phyloP scores from a whole-genome alignment of 1,140 invertebrate genomes.

The Sitodiplosis mosellana region DNA sequence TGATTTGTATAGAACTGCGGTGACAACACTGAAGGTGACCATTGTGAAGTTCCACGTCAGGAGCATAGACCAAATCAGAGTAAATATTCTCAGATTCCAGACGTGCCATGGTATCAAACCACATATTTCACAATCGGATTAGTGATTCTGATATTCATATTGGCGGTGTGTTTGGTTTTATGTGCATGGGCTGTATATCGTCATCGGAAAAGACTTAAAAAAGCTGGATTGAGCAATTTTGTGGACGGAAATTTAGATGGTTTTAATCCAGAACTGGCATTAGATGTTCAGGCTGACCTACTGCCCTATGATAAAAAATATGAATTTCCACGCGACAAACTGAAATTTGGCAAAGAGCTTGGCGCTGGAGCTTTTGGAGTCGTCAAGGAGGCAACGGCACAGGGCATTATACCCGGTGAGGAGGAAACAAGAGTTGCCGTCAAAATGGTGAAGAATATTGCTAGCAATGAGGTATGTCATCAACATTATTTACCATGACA shows the following conservation, averaged over 20 bases:
- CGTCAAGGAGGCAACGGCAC: constrained; percentile 72
- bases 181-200: too few species aligned
- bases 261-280: constrained; percentile 70
- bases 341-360: constrained; percentile 64
- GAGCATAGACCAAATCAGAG: too few species aligned
- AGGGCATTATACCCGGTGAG: constrained; percentile 54
- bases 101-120: too few species aligned
- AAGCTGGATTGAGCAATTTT: too few species aligned
- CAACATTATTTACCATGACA: too few species aligned
- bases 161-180: too few species aligned
- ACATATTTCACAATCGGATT: too few species aligned
- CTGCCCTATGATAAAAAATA: constrained; percentile 78
- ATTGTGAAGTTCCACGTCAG: too few species aligned
- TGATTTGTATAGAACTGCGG: constrained; percentile 52
- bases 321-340: constrained; percentile 72
- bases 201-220: too few species aligned
- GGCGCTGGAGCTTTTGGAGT: constrained; percentile 86
- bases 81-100: too few species aligned
- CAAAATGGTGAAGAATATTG: constrained; percentile 67
- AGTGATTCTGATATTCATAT: too few species aligned
- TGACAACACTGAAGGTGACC: constrained; percentile 69
- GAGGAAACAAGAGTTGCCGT: constrained; percentile 56
- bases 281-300: constrained; percentile 80
- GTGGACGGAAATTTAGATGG: constrained; percentile 51
- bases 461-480: constrained; percentile 39